These are phyloP conservation scores for Oreochromis tanganicae DNA, from an alignment of 2,113 vertebrate genomes.

Conservation along the genomic window DNA sequence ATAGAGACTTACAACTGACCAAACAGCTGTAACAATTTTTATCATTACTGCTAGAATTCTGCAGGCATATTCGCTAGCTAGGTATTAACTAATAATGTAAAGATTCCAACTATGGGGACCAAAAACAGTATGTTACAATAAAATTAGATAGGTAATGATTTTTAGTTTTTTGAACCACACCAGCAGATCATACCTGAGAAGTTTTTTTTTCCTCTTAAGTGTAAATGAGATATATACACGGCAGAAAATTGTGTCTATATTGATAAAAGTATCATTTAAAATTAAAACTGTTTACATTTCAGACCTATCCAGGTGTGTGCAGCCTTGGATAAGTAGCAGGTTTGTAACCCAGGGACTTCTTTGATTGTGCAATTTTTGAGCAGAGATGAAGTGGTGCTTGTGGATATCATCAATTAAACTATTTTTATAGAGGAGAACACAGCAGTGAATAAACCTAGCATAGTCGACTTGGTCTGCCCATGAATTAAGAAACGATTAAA, in stretches of 20 bases:
- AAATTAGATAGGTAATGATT: background rate
- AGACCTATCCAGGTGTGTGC: background rate
- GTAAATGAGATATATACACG: conserved; percentile 2
- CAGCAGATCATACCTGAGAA: background rate
- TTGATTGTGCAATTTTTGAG: conserved; percentile 27
- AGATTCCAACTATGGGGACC: background rate
- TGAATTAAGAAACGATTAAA: background rate
- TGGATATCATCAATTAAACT: conserved; percentile 18
- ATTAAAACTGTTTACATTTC: conserved; percentile 35
- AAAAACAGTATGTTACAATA: background rate
- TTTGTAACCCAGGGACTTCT: conserved; percentile 14
- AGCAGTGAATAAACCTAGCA: background rate
- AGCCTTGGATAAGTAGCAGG: background rate
- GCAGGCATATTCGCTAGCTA: background rate
- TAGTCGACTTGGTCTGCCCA: background rate
- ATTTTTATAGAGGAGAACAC: conserved; percentile 22
- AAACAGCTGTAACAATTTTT: background rate
- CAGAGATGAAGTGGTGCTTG: conserved; percentile 1
- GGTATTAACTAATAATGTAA: background rate
- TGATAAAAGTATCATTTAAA: background rate
- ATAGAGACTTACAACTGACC: background rate
- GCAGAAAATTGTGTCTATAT: background rate
- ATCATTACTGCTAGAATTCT: background rate
- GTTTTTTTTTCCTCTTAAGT: background rate
- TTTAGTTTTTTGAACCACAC: background rate